Conservation (phyloP, 2,888 invertebrate species). For the Mechanitis messenoides region DNA sequence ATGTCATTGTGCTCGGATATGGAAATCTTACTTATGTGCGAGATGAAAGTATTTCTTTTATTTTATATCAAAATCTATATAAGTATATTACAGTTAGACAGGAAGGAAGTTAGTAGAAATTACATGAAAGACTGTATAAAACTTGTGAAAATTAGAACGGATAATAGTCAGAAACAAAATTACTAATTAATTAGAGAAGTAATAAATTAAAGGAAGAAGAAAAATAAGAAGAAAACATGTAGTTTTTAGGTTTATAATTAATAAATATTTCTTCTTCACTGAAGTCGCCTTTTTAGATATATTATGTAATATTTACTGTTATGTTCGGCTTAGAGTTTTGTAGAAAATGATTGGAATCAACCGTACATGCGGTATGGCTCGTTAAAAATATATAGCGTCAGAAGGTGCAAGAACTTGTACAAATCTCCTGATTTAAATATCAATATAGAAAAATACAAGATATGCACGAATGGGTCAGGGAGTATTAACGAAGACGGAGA, state of each 20-base stretch:
- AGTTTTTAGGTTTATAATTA: too few species aligned
- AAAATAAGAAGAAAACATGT: too few species aligned
- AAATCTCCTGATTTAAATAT: slow-evolving; percentile 25
- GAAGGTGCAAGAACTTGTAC: slow-evolving; percentile 35
- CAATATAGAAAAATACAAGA: slow-evolving; percentile 42
- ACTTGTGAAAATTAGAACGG: too few species aligned
- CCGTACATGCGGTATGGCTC: slow-evolving; percentile 32
- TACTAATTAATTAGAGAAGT: too few species aligned
- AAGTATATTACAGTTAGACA: slow-evolving; percentile 3
- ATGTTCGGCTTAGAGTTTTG: slow-evolving; percentile 30
- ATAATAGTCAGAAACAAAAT: too few species aligned
- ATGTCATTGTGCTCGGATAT: slow-evolving; percentile 41
- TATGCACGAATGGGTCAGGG: slow-evolving; percentile 37
- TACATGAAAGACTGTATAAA: too few species aligned
- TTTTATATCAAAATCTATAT: background rate
- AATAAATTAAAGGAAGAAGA: too few species aligned
- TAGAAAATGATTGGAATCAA: slow-evolving; percentile 33
- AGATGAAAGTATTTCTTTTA: slow-evolving; percentile 29
- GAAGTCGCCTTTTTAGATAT: too few species aligned
- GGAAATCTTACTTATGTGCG: slow-evolving; percentile 37
- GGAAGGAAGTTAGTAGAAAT: too few species aligned
- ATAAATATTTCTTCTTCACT: too few species aligned
- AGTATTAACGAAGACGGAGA: slow-evolving; percentile 31
- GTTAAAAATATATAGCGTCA: slow-evolving; percentile 32
- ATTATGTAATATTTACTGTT: too few species aligned